Evolutionary conservation across 2,888 invertebrate species (phyloP).

Genomic region (Drosophila stalkeri): DNA sequence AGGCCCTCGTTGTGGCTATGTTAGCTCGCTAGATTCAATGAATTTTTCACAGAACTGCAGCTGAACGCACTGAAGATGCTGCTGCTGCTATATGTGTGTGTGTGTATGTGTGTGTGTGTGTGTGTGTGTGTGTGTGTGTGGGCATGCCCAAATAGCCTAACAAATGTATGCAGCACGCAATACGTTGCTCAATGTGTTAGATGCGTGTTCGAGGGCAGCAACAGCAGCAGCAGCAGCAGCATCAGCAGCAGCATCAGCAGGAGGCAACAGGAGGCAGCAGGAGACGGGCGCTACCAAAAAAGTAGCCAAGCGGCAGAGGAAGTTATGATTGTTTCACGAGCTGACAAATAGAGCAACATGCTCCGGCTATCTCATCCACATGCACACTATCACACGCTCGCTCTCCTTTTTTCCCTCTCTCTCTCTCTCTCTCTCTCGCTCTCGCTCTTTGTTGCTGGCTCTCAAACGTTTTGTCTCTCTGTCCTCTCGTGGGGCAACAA

Average conservation of each 20-base stretch:
- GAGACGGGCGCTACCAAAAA: conserved; percentile 28
- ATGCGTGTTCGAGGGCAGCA: conserved; percentile 46
- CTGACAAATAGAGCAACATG: conserved; percentile 79
- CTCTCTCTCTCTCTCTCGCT: not conserved
- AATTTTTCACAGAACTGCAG: conserved; percentile 70
- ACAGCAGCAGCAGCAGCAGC: not conserved
- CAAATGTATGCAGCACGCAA: conserved; percentile 77
- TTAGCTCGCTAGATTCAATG: conserved; percentile 71
- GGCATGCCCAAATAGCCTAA: conserved; percentile 68
- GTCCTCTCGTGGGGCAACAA: conserved; percentile 32
- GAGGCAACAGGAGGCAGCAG: not conserved
- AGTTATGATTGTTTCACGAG: conserved; percentile 80
- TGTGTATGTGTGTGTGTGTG: not conserved
- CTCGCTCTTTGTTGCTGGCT: too few relatives aligned
- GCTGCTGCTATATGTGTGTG: not conserved
- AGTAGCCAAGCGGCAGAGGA: conserved; percentile 53
- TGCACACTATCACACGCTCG: not conserved
- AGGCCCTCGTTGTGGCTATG: conserved; percentile 23
- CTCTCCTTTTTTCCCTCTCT: not conserved
- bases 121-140: not conserved
- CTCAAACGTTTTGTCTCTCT: not conserved
- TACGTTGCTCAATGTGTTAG: conserved; percentile 60
- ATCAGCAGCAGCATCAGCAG: not conserved
- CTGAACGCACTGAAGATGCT: conserved; percentile 10
- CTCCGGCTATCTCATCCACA: conserved; percentile 20